phyloP scores from a whole-genome alignment of 2,797 vertebrate genomes.

The Micrastur ruficollis region DNA sequence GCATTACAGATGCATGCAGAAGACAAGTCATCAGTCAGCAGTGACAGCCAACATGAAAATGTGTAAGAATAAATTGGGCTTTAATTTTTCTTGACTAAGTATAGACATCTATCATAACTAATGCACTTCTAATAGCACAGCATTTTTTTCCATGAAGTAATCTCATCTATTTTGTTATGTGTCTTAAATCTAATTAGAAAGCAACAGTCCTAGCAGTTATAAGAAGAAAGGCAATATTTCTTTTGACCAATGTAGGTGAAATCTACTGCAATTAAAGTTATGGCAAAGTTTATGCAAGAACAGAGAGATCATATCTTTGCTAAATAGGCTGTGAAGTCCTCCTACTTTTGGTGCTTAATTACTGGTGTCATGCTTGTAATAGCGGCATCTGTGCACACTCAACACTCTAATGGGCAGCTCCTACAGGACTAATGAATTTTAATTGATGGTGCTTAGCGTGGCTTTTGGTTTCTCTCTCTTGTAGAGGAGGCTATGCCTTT shows the following conservation, averaged over 20 bases:
- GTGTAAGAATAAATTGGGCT: constrained; percentile 68
- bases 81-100: constrained; percentile 76
- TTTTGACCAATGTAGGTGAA: constrained; percentile 62
- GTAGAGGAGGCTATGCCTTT: constrained; percentile 73
- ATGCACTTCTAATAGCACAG: constrained; percentile 58
- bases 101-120: constrained; percentile 75
- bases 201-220: constrained; percentile 38
- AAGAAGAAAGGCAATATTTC: constrained; percentile 62
- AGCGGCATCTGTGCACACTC: constrained; percentile 79
- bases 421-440: constrained; percentile 85
- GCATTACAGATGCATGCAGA: constrained; percentile 48
- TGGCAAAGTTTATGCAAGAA: constrained; percentile 69
- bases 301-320: constrained; percentile 69
- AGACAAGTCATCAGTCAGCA: constrained; percentile 71
- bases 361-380: constrained; percentile 72
- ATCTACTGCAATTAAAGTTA: constrained; percentile 65
- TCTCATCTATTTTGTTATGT: constrained; percentile 64
- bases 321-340: constrained; percentile 77
- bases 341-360: constrained; percentile 78
- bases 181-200: constrained; percentile 73
- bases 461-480: constrained; percentile 72
- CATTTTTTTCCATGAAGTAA: constrained; percentile 48
- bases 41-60: constrained; percentile 68
- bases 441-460: constrained; percentile 80
- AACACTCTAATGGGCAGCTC: constrained; percentile 77